Evolutionary conservation across 2,888 invertebrate species (phyloP).

Genomic region (Tolmerus cingulatus): DNA sequence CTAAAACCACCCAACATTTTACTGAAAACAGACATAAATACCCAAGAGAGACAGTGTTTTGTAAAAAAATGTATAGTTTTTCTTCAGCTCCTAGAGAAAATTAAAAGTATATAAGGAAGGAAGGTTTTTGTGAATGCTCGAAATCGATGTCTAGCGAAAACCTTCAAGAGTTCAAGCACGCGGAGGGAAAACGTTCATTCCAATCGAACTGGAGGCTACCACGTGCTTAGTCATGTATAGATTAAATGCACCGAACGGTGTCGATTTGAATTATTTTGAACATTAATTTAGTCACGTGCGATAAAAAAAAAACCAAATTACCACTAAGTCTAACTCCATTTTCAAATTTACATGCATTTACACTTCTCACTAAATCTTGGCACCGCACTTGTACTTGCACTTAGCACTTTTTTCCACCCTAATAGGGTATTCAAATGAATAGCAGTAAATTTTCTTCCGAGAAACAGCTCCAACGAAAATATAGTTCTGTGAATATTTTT

Average conservation of each 20-base stretch:
- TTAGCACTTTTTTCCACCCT: too few relatives aligned
- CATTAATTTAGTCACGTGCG: neutral
- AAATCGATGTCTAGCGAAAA: neutral
- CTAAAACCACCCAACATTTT: neutral
- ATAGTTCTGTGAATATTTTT: too few relatives aligned
- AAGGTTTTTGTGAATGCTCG: neutral
- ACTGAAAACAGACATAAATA: neutral
- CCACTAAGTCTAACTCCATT: too few relatives aligned
- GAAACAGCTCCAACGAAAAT: too few relatives aligned
- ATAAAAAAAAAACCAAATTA: neutral
- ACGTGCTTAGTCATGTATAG: neutral
- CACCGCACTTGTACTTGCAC: too few relatives aligned
- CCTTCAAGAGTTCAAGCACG: slow-evolving; percentile 14
- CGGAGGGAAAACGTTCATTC: neutral
- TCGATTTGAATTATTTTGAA: neutral
- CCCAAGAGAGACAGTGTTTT: neutral
- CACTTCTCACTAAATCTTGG: too few relatives aligned
- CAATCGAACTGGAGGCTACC: neutral
- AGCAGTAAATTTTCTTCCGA: too few relatives aligned
- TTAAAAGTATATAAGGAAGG: neutral
- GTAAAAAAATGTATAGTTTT: neutral
- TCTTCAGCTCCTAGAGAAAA: neutral
- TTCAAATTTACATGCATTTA: too few relatives aligned
- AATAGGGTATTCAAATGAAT: too few relatives aligned
- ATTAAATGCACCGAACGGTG: neutral